These are phyloP conservation scores for Melanotaenia trifasciata DNA, from an alignment of 2,797 vertebrate species.

Conservation along the genomic window DNA sequence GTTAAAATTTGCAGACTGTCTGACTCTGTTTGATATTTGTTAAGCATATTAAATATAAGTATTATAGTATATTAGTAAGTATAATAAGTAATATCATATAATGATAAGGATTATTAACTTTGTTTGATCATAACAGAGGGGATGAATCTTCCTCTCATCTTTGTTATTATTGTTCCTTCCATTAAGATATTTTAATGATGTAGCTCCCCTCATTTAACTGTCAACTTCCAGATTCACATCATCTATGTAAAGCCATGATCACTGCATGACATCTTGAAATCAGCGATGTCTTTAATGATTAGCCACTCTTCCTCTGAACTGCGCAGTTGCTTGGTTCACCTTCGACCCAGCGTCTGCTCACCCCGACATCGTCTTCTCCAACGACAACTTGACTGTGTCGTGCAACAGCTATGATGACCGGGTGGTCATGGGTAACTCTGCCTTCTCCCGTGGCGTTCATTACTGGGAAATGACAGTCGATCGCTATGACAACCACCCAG, in stretches of 20 bases:
- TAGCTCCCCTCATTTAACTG: constrained; percentile 47
- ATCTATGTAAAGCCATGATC: constrained; percentile 18
- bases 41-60: constrained; percentile 17
- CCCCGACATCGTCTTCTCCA: constrained; percentile 96
- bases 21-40: constrained; percentile 34
- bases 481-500: constrained; percentile 98
- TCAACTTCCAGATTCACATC: constrained; percentile 36
- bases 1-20: constrained; percentile 43
- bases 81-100: constrained; percentile 20
- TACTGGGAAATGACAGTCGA: constrained; percentile 98
- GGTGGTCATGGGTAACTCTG: constrained; percentile 92
- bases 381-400: constrained; percentile 97
- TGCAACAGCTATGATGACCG: constrained; percentile 99
- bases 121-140: constrained; percentile 4
- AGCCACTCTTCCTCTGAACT: constrained; percentile 10
- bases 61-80: not conserved
- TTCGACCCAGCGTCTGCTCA: constrained; percentile 93
- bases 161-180: constrained; percentile 8
- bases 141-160: constrained; percentile 26
- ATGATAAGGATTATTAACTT: constrained; percentile 23
- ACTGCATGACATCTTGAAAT: not conserved
- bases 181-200: constrained; percentile 28
- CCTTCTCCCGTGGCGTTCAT: constrained; percentile 95
- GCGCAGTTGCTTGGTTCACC: constrained; percentile 95
- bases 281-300: not conserved